Evolutionary conservation across 2,113 vertebrate species (phyloP).

Genomic region (Camelus bactrianus): DNA sequence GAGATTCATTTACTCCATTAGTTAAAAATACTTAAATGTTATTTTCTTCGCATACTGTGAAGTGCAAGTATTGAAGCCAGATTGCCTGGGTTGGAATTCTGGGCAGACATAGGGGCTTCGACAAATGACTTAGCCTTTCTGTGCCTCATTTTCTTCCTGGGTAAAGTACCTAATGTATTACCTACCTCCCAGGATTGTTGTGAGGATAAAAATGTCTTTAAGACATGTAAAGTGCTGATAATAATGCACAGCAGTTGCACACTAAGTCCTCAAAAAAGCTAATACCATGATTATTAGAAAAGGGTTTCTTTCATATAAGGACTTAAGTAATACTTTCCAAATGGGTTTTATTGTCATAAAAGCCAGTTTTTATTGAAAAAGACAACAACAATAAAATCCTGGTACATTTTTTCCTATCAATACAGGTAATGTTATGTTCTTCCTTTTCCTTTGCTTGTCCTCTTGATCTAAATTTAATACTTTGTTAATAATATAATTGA

Average conservation of each 20-base stretch:
- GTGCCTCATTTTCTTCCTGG: background rate
- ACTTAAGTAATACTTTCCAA: background rate
- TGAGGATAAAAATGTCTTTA: background rate
- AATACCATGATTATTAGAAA: background rate
- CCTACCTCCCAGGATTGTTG: background rate
- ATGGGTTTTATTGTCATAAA: slow-evolving; percentile 32
- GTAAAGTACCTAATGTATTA: background rate
- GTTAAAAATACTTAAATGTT: background rate
- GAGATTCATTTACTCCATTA: background rate
- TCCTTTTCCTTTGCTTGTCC: background rate
- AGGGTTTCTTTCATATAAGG: background rate
- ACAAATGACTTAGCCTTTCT: background rate
- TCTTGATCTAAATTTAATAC: background rate
- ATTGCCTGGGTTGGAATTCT: background rate
- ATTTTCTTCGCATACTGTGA: background rate
- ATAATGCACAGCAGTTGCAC: background rate
- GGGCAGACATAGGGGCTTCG: background rate
- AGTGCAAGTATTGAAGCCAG: background rate
- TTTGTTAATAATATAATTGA: background rate
- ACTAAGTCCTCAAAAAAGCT: background rate
- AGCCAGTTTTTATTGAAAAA: slow-evolving; percentile 16
- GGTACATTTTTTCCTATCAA: background rate
- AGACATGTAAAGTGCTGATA: background rate
- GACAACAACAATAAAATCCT: background rate
- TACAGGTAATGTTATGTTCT: background rate